A percentile compares a stretch with the other conserved stretches of the same genome.
Conservation (phyloP, 2,113 vertebrate species). For the Leucoraja erinaceus region DNA sequence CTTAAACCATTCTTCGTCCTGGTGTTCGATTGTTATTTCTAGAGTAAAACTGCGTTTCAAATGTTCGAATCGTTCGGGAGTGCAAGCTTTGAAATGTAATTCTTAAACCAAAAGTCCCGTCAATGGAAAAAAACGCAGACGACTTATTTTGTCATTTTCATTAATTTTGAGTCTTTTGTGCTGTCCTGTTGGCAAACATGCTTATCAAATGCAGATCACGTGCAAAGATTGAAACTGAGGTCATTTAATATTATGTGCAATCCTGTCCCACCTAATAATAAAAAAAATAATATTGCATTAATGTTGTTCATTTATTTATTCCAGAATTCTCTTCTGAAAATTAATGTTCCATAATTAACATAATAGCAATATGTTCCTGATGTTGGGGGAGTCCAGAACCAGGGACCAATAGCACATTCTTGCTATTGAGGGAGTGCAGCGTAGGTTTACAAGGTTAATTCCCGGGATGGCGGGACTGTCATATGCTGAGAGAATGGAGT, state of each 20-base stretch:
- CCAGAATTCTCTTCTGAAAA: neutral
- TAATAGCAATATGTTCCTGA: too few species aligned
- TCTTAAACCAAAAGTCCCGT: neutral
- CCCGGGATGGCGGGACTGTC: too few species aligned
- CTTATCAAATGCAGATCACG: neutral
- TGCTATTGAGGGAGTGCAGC: too few species aligned
- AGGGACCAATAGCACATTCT: too few species aligned
- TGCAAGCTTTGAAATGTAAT: neutral
- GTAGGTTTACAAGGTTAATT: too few species aligned
- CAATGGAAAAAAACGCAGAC: too few species aligned
- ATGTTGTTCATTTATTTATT: neutral
- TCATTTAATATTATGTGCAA: neutral
- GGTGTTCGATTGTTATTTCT: neutral
- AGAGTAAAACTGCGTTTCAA: neutral
- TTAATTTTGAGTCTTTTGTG: neutral
- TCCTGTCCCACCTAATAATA: neutral
- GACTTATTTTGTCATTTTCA: too few species aligned
- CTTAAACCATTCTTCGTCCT: neutral
- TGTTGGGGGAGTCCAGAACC: too few species aligned
- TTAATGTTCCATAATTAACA: too few species aligned
- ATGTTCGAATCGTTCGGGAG: neutral
- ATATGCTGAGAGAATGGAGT: too few species aligned
- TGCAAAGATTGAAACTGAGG: neutral
- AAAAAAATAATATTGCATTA: neutral
- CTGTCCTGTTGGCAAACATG: neutral